These are phyloP conservation scores for Alfaro cultratus DNA, from an alignment of 2,797 vertebrate genomes.

Conservation along the genomic window DNA sequence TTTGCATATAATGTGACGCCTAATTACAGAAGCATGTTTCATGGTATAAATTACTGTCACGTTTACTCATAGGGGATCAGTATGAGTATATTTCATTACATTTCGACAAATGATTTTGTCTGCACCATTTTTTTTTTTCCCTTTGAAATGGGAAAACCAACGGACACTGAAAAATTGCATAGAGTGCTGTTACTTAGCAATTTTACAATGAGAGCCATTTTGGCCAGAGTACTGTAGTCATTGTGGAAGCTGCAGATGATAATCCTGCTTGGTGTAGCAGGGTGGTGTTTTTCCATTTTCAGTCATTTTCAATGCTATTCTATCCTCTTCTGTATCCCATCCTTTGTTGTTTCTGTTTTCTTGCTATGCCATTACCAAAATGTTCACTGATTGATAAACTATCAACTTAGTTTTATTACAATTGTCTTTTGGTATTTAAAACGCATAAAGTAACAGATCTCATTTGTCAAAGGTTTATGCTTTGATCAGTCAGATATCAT, in stretches of 20 bases:
- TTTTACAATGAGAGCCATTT: conserved; percentile 60
- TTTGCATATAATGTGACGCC: neutral
- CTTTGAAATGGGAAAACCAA: conserved; percentile 20
- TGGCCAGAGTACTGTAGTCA: conserved; percentile 39
- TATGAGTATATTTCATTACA: conserved; percentile 1
- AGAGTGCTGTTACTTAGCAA: conserved; percentile 38
- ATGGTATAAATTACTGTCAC: neutral
- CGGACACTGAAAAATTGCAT: conserved; percentile 22
- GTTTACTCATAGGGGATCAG: neutral
- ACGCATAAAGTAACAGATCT: conserved; percentile 17
- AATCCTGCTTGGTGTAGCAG: conserved; percentile 44
- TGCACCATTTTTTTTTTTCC: conserved; percentile 9
- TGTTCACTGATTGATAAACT: conserved; percentile 19
- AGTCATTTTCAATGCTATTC: conserved; percentile 36
- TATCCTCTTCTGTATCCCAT: neutral
- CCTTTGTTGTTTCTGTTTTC: conserved; percentile 24
- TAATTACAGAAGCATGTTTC: neutral
- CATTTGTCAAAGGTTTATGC: conserved; percentile 22
- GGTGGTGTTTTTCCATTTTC: conserved; percentile 62
- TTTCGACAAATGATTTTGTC: conserved; percentile 12
- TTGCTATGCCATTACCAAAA: conserved; percentile 48
- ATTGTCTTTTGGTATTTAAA: conserved; percentile 31
- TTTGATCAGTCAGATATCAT: conserved; percentile 14
- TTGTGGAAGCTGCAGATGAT: conserved; percentile 56
- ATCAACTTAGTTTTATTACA: conserved; percentile 22